Evolutionary conservation across 2,888 invertebrate species (phyloP).

Genomic region (Augochlorella aurata): DNA sequence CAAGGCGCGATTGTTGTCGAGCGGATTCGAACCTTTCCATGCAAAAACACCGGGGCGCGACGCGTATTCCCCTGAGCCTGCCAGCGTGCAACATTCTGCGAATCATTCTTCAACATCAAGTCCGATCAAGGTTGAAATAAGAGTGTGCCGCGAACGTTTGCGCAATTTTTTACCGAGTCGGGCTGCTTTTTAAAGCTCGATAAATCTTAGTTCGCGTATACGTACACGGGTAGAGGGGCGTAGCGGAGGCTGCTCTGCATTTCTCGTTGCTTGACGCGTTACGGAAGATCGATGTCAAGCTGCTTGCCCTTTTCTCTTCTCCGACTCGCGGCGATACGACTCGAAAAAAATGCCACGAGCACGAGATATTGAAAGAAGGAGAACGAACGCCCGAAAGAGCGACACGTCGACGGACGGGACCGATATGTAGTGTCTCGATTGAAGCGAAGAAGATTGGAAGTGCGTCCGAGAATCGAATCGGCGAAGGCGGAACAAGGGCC

Average conservation of each 20-base stretch:
- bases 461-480: conserved; percentile 67
- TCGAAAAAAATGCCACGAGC: not conserved
- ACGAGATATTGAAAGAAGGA: conserved; percentile 6
- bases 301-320: conserved; percentile 6
- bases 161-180: not conserved
- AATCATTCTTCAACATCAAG: not conserved
- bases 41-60: not conserved
- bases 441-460: conserved; percentile 61
- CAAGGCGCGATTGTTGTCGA: conserved; percentile 8
- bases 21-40: not conserved
- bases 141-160: not conserved
- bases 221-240: too few species aligned
- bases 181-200: not conserved
- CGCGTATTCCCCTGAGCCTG: not conserved
- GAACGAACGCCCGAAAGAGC: conserved; percentile 16
- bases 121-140: not conserved
- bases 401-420: conserved; percentile 56
- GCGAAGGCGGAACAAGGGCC: not conserved
- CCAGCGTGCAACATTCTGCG: conserved; percentile 1
- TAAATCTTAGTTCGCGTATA: too few species aligned
- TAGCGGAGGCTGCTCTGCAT: not conserved
- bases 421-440: conserved; percentile 60
- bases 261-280: not conserved
- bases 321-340: conserved; percentile 4
- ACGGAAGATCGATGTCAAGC: conserved; percentile 9